Evolutionary conservation across 2,113 vertebrate genomes (phyloP).

Genomic region (Picathartes gymnocephalus): DNA sequence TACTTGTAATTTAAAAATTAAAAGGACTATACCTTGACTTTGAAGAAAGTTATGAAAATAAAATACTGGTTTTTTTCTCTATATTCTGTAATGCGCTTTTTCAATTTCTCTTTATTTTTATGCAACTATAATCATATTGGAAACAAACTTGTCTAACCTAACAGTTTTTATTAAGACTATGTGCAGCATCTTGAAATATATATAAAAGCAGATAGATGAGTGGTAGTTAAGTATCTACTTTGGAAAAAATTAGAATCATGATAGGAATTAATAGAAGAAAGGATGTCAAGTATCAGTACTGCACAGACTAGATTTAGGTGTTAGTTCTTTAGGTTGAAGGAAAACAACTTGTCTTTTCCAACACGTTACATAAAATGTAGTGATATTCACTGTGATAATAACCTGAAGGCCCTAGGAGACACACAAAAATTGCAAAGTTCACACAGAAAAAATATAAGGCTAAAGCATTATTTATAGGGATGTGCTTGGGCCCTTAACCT

Average conservation of each 20-base stretch:
- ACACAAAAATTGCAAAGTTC: not conserved
- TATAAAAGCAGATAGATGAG: not conserved
- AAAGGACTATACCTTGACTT: not conserved
- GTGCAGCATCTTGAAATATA: not conserved
- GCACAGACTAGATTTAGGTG: not conserved
- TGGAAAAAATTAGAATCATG: not conserved
- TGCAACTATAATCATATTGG: not conserved
- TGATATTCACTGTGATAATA: not conserved
- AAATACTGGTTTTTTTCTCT: not conserved
- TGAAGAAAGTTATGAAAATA: not conserved
- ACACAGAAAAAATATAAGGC: constrained; percentile 6
- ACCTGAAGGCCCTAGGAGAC: not conserved
- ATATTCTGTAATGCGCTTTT: not conserved
- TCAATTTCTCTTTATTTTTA: not conserved
- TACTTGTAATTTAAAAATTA: not conserved
- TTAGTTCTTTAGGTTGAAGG: not conserved
- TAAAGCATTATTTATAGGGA: constrained; percentile 38
- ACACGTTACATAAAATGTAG: not conserved
- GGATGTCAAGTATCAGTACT: not conserved
- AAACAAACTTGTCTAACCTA: not conserved
- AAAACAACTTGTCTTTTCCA: not conserved
- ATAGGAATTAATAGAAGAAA: not conserved
- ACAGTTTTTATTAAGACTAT: not conserved
- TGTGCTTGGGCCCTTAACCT: constrained; percentile 16
- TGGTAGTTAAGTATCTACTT: not conserved